Evolutionary conservation across 2,113 vertebrate genomes (phyloP).

Genomic region (Leptocoma aspasia): DNA sequence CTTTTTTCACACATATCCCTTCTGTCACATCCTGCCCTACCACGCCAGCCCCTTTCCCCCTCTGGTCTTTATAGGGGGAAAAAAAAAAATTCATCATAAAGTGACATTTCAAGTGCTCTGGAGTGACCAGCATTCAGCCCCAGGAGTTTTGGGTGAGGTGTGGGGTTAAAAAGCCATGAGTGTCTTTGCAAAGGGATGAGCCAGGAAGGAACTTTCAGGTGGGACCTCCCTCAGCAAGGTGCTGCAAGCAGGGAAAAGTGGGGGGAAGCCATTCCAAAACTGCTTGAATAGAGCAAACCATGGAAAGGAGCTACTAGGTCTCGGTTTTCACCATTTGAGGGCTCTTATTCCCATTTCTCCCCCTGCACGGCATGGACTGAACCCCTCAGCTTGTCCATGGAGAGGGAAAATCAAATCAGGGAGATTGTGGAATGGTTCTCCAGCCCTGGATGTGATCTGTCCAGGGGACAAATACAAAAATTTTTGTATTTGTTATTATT

Average conservation of each 20-base stretch:
- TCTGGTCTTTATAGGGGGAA: not conserved
- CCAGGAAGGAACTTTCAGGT: not conserved
- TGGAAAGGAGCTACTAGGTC: not conserved
- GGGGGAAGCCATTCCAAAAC: not conserved
- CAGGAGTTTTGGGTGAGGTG: not conserved
- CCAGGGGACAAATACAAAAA: not conserved
- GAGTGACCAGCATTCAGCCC: not conserved
- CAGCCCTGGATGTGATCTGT: not conserved
- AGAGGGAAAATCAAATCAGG: not conserved
- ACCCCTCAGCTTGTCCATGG: not conserved
- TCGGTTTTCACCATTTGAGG: not conserved
- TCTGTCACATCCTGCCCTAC: not conserved
- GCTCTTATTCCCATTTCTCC: not conserved
- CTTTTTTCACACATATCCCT: not conserved
- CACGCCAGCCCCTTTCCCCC: not conserved
- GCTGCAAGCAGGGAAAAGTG: not conserved
- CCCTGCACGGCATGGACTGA: not conserved
- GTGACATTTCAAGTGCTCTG: conserved; percentile 1
- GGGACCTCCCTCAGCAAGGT: not conserved
- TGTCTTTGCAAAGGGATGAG: not conserved
- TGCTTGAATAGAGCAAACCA: not conserved
- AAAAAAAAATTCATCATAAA: not conserved
- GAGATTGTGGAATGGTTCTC: not conserved
- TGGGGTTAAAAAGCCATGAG: not conserved
- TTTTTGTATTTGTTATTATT: no score